These are phyloP conservation scores for Harpalus rufipes DNA, from an alignment of 2,888 invertebrate genomes.

Conservation along the genomic window DNA sequence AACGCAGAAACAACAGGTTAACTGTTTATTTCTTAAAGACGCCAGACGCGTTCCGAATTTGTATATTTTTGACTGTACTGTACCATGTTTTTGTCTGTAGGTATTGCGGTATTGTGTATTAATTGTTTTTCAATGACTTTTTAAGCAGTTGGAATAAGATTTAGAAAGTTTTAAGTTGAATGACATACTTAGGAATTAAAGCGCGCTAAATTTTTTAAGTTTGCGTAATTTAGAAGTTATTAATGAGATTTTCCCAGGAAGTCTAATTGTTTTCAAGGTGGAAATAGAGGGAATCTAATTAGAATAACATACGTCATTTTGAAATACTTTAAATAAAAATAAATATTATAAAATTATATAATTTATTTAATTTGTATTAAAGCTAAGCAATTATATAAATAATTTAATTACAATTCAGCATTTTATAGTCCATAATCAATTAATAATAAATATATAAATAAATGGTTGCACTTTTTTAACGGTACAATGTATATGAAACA, in stretches of 20 bases:
- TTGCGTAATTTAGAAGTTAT: slow-evolving; percentile 5
- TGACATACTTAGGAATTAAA: slow-evolving; percentile 22
- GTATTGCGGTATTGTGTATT: neutral
- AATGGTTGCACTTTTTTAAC: too few species aligned
- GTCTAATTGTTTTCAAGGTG: neutral
- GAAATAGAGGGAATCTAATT: neutral
- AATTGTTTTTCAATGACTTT: neutral
- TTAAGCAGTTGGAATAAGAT: neutral
- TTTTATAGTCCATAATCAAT: too few species aligned
- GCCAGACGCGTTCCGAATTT: neutral
- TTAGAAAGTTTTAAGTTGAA: slow-evolving; percentile 39
- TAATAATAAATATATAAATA: too few species aligned
- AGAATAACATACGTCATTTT: neutral
- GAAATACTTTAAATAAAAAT: neutral
- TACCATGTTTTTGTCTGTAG: neutral
- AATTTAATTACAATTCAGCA: too few species aligned
- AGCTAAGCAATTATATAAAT: too few species aligned
- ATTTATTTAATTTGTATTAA: too few species aligned
- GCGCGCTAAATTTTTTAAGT: slow-evolving; percentile 20
- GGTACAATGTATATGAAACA: too few species aligned
- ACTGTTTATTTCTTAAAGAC: slow-evolving; percentile 12
- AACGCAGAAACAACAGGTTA: slow-evolving; percentile 9
- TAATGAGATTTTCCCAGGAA: neutral
- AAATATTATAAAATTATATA: too few species aligned
- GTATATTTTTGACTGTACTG: neutral